These are phyloP conservation scores for Rhodinocichla rosea DNA, from an alignment of 2,113 vertebrate genomes.

Conservation along the genomic window DNA sequence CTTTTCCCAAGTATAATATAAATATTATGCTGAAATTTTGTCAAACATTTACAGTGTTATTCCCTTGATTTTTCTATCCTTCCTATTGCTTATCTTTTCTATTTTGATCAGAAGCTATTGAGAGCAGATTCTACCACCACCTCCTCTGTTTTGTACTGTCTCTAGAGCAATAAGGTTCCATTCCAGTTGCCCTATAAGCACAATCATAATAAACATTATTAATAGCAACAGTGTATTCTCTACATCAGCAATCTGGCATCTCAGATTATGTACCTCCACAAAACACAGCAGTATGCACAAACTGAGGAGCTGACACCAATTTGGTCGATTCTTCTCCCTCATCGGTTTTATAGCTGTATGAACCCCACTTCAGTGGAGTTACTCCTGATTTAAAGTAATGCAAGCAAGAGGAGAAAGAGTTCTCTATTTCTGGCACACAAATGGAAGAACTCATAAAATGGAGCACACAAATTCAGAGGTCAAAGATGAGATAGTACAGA, in stretches of 20 bases:
- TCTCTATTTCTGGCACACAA: slow-evolving; percentile 28
- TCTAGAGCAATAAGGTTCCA: neutral
- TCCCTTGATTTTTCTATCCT: neutral
- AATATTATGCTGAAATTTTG: neutral
- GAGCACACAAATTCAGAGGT: slow-evolving; percentile 29
- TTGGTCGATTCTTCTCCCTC: slow-evolving; percentile 56
- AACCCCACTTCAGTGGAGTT: slow-evolving; percentile 46
- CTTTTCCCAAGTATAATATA: neutral
- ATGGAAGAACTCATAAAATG: slow-evolving; percentile 28
- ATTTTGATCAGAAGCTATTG: neutral
- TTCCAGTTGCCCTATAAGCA: slow-evolving; percentile 28
- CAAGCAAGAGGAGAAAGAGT: slow-evolving; percentile 26
- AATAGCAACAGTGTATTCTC: slow-evolving; percentile 42
- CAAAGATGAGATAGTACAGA: neutral
- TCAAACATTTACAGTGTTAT: neutral
- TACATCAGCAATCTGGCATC: slow-evolving; percentile 60
- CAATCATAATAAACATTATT: slow-evolving; percentile 53
- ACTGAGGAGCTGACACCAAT: slow-evolving; percentile 54
- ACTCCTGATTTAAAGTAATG: slow-evolving; percentile 53
- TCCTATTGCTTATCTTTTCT: neutral
- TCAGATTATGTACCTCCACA: slow-evolving; percentile 35
- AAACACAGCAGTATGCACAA: slow-evolving; percentile 53
- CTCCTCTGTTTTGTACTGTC: neutral
- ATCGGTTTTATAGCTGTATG: slow-evolving; percentile 61
- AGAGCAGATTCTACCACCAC: neutral